phyloP scores from a whole-genome alignment of 1,140 invertebrate species.

The Lysiphlebus fabarum region DNA sequence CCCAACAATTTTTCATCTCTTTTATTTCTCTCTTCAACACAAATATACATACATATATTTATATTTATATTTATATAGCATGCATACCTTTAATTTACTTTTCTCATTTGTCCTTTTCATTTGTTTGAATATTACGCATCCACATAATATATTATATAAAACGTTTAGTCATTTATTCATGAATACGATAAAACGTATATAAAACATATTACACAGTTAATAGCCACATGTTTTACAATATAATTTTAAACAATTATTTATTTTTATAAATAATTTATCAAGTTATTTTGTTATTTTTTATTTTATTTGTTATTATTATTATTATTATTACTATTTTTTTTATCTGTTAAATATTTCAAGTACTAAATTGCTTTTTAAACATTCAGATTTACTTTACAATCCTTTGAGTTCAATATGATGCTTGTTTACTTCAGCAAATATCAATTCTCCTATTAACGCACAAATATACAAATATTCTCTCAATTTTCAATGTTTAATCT shows the following conservation, averaged over 20 bases:
- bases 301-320: too few species aligned
- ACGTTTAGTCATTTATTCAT: slow-evolving; percentile 22
- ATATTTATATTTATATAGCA: too few species aligned
- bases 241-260: too few species aligned
- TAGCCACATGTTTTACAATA: too few species aligned
- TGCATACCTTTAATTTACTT: neutral
- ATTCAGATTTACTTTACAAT: slow-evolving; percentile 30
- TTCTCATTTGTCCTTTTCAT: slow-evolving; percentile 22
- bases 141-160: slow-evolving; percentile 12
- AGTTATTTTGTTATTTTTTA: too few species aligned
- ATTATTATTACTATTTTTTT: too few species aligned
- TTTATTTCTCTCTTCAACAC: slow-evolving; percentile 8
- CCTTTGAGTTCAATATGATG: slow-evolving; percentile 22
- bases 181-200: slow-evolving; percentile 3
- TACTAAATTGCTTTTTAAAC: slow-evolving; percentile 54
- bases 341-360: neutral
- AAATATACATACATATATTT: too few species aligned
- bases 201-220: slow-evolving; percentile 1
- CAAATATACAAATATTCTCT: neutral
- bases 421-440: slow-evolving; percentile 40
- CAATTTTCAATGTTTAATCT: too few species aligned
- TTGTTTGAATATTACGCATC: slow-evolving; percentile 7
- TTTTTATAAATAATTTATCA: too few species aligned
- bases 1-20: slow-evolving; percentile 35
- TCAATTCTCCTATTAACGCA: slow-evolving; percentile 46